Conservation (phyloP, 2,888 invertebrate genomes). For the Diaprepes abbreviatus region DNA sequence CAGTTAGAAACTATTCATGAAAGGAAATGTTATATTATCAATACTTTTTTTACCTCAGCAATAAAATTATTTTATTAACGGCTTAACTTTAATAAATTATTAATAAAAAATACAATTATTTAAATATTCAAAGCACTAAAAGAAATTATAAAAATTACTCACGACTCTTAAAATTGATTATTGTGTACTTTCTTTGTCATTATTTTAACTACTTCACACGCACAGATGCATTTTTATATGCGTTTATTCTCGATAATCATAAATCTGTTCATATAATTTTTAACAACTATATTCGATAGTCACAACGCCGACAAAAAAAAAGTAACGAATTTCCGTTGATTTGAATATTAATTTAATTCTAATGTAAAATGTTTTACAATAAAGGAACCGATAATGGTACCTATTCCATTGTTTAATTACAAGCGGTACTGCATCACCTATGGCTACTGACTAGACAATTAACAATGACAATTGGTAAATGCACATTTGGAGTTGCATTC, state of each 20-base stretch:
- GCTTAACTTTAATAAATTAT: too few species aligned
- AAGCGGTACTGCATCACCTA: constrained; percentile 19
- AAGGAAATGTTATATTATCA: too few species aligned
- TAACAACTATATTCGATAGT: constrained; percentile 34
- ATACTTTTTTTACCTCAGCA: too few species aligned
- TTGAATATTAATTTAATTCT: constrained; percentile 33
- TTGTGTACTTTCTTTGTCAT: constrained; percentile 18
- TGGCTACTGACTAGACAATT: constrained; percentile 18
- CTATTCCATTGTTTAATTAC: constrained; percentile 21
- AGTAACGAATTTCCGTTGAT: constrained; percentile 24
- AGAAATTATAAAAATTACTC: constrained; percentile 19
- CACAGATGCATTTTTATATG: constrained; percentile 13
- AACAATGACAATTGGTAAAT: constrained; percentile 21
- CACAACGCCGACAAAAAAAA: constrained; percentile 28
- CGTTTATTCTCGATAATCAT: constrained; percentile 35
- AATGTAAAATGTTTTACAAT: constrained; percentile 21
- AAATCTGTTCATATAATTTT: constrained; percentile 38
- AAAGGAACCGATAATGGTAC: constrained; percentile 36
- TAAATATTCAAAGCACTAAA: constrained; percentile 5
- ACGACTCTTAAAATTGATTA: constrained; percentile 3
- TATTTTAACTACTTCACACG: constrained; percentile 38
- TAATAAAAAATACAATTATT: neutral
- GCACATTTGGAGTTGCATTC: constrained; percentile 25
- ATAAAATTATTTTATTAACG: too few species aligned
- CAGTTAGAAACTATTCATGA: too few species aligned